phyloP scores from a whole-genome alignment of 2,113 vertebrate species.

The Phocoena sinus region DNA sequence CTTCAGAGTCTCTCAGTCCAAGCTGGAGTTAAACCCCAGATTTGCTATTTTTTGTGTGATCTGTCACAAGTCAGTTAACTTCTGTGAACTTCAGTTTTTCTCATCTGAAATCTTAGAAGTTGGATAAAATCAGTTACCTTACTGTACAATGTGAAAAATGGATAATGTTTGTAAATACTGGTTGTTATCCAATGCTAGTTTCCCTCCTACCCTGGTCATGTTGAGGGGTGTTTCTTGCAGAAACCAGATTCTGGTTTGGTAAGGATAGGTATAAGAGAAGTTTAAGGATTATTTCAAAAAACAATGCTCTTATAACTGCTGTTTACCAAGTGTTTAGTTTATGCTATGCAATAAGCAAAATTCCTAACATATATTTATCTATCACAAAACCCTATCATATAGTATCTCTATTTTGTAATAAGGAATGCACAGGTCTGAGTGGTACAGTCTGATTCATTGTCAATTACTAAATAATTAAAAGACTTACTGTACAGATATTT shows the following conservation, averaged over 20 bases:
- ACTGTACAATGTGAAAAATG: neutral
- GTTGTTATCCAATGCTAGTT: neutral
- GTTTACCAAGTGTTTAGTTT: neutral
- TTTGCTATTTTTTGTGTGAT: neutral
- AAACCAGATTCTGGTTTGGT: neutral
- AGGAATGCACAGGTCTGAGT: neutral
- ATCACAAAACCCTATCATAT: neutral
- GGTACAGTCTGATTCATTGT: neutral
- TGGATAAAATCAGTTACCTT: neutral
- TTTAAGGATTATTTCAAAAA: neutral
- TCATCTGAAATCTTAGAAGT: neutral
- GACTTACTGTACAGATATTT: neutral
- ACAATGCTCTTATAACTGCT: neutral
- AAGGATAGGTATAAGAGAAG: neutral
- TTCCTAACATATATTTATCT: neutral
- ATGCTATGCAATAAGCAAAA: neutral
- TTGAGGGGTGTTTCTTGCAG: neutral
- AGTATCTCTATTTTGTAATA: neutral
- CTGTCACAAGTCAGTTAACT: neutral
- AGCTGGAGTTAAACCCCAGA: neutral
- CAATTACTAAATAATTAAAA: neutral
- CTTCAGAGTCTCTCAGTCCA: neutral
- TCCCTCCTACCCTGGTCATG: fast-evolving
- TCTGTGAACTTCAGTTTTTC: neutral
- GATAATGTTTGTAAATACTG: neutral